Conservation (phyloP, 2,888 invertebrate species). For the Dryomyza anilis region DNA sequence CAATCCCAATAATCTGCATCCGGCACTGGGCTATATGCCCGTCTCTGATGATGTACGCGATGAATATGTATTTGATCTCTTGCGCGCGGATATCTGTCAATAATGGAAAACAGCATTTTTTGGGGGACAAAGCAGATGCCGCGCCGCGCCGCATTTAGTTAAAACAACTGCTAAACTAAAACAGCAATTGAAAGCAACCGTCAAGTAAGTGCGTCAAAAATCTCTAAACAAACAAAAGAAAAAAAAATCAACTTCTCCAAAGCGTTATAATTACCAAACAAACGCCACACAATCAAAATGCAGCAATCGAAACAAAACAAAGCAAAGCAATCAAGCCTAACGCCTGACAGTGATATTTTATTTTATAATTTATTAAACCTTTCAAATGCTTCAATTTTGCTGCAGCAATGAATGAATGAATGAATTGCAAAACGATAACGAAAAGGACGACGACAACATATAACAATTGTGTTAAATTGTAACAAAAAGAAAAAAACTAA, state of each 20-base stretch:
- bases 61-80: conserved; percentile 57
- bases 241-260: too few relatives aligned
- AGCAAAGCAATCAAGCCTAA: not conserved
- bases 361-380: conserved; percentile 18
- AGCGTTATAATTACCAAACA: too few relatives aligned
- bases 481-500: conserved; percentile 10
- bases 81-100: conserved; percentile 54
- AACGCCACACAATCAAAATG: conserved; percentile 13
- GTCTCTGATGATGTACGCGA: conserved; percentile 57
- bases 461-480: too few relatives aligned
- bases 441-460: conserved; percentile 11
- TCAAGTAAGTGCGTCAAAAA: conserved; percentile 6
- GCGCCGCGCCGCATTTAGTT: conserved; percentile 14
- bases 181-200: conserved; percentile 11
- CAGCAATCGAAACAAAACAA: too few relatives aligned
- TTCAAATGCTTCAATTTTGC: conserved; percentile 33
- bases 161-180: conserved; percentile 28
- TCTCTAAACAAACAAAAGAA: too few relatives aligned
- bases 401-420: conserved; percentile 10
- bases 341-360: conserved; percentile 31
- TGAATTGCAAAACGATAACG: conserved; percentile 16
- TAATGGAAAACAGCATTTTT: conserved; percentile 37
- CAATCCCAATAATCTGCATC: conserved; percentile 50
- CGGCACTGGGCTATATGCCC: conserved; percentile 51
- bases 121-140: conserved; percentile 17